Evolutionary conservation across 2,797 vertebrate genomes (phyloP).

Genomic region (Champsocephalus gunnari): DNA sequence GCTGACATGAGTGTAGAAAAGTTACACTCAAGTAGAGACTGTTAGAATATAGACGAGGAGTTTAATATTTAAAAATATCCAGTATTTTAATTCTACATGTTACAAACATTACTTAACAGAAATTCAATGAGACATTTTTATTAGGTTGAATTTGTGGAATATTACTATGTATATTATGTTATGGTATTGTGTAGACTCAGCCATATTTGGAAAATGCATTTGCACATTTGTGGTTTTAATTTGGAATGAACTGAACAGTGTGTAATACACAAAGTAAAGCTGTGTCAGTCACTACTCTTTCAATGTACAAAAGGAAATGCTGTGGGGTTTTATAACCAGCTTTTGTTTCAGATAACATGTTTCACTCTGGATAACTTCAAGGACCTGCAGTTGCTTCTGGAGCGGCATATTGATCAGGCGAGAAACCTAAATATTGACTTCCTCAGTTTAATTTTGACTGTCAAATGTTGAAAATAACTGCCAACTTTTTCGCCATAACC

Average conservation of each 20-base stretch:
- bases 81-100: not conserved
- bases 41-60: not conserved
- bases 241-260: not conserved
- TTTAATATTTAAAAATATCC: not conserved
- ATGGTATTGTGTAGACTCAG: no score
- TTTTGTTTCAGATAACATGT: constrained; percentile 73
- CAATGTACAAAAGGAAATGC: not conserved
- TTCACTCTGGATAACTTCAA: constrained; percentile 74
- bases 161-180: constrained; percentile 2
- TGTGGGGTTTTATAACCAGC: not conserved
- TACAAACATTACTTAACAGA: not conserved
- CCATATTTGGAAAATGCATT: not conserved
- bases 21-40: not conserved
- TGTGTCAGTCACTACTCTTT: not conserved
- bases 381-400: constrained; percentile 76
- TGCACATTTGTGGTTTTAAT: not conserved
- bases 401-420: constrained; percentile 83
- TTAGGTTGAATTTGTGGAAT: not conserved
- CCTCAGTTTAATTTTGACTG: not conserved
- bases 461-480: not conserved
- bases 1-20: not conserved
- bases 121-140: not conserved
- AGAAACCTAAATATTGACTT: constrained; percentile 6
- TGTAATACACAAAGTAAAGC: not conserved
- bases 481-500: not conserved